These are phyloP conservation scores for Thera britannica DNA, from an alignment of 2,888 invertebrate genomes.

Conservation along the genomic window DNA sequence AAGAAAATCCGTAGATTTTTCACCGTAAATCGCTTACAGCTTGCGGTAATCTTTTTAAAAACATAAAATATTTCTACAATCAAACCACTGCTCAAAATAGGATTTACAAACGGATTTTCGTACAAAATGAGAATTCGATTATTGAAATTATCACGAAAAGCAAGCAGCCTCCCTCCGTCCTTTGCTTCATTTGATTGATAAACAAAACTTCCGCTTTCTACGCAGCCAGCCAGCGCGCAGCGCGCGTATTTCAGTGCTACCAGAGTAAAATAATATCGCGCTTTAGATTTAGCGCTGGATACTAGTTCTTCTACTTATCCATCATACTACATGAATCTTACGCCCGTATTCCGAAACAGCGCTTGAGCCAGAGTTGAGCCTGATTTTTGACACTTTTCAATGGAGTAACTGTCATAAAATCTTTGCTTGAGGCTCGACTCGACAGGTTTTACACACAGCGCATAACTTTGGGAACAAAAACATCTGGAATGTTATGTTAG, in stretches of 20 bases:
- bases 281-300: no score
- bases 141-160: constrained; percentile 49
- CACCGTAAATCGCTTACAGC: constrained; percentile 8
- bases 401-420: no score
- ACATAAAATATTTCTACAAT: constrained; percentile 8
- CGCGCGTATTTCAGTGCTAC: constrained; percentile 76
- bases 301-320: no score
- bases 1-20: constrained; percentile 20
- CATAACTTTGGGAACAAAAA: no score
- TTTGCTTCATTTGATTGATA: constrained; percentile 75
- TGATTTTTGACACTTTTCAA: no score
- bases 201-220: constrained; percentile 75
- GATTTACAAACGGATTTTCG: constrained; percentile 57
- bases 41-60: constrained; percentile 6
- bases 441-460: no score
- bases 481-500: no score
- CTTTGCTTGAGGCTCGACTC: no score
- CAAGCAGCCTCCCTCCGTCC: constrained; percentile 53
- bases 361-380: no score
- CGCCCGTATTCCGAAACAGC: no score
- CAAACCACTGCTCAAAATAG: constrained; percentile 28
- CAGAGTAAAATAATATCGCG: constrained; percentile 21
- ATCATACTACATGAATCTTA: no score
- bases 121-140: constrained; percentile 49
- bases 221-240: constrained; percentile 61